phyloP scores from a whole-genome alignment of 2,797 vertebrate genomes.

The Pangasius djambal region DNA sequence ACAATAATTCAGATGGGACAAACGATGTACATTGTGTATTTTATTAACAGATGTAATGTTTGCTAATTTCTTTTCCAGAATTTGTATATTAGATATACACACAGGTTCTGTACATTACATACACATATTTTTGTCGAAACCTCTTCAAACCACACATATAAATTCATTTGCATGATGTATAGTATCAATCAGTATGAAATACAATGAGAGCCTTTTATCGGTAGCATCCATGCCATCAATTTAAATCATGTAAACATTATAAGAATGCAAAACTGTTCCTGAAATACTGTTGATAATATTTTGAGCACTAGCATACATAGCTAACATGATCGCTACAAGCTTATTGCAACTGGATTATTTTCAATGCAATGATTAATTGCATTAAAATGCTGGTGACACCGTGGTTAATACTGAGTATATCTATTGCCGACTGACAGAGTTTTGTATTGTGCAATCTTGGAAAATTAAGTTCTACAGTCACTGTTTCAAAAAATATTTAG shows the following conservation, averaged over 20 bases:
- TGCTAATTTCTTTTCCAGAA: not conserved
- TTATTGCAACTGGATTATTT: constrained; percentile 17
- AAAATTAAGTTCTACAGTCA: constrained; percentile 3
- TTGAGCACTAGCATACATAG: not conserved
- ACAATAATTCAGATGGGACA: not conserved
- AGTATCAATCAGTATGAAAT: not conserved
- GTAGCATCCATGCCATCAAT: constrained; percentile 37
- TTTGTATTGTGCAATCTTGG: constrained; percentile 28
- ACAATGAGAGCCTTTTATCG: constrained; percentile 23
- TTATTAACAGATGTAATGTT: constrained; percentile 6
- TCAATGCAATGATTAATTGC: not conserved
- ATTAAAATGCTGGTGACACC: not conserved
- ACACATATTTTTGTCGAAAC: constrained; percentile 13
- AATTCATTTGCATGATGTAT: not conserved
- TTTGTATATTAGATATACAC: not conserved
- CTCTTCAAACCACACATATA: constrained; percentile 15
- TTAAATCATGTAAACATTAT: constrained; percentile 52
- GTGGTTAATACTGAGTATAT: constrained; percentile 24
- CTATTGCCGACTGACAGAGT: not conserved
- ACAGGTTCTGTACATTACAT: constrained; percentile 26
- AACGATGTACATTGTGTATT: not conserved
- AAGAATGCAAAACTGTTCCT: constrained; percentile 12
- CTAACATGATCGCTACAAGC: not conserved
- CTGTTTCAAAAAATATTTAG: constrained; percentile 28
- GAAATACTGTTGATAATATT: constrained; percentile 21